phyloP scores from a whole-genome alignment of 1,140 invertebrate species.

The Saccostrea cuccullata region DNA sequence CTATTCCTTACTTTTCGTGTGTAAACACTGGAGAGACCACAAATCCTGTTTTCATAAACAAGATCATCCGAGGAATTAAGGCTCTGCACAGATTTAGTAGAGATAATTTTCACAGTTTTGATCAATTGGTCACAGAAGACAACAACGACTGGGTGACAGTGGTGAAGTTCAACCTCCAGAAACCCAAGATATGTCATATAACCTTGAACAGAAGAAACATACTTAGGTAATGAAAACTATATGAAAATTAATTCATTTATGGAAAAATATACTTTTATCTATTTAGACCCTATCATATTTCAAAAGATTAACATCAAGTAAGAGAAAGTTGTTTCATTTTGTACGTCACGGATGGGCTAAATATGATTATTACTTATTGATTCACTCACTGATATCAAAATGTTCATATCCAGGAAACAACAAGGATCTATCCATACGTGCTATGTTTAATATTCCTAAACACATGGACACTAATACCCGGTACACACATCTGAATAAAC shows the following conservation, averaged over 20 bases:
- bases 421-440: background rate
- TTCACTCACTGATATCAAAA: background rate
- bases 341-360: too few relatives aligned
- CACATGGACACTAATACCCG: background rate
- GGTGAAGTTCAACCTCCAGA: background rate
- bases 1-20: background rate
- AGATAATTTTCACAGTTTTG: background rate
- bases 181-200: constrained; percentile 15
- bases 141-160: constrained; percentile 5
- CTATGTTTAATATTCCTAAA: background rate
- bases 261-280: too few relatives aligned
- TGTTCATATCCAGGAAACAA: constrained; percentile 14
- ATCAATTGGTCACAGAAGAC: background rate
- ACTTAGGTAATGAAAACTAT: too few relatives aligned
- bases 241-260: too few relatives aligned
- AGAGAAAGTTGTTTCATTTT: too few relatives aligned
- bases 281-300: too few relatives aligned
- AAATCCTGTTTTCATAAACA: background rate
- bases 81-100: background rate
- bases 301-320: too few relatives aligned
- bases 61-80: background rate
- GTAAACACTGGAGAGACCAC: background rate
- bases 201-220: background rate
- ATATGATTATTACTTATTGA: background rate
- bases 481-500: background rate